phyloP scores from a whole-genome alignment of 2,888 invertebrate species.

The Phymatocera aterrima region DNA sequence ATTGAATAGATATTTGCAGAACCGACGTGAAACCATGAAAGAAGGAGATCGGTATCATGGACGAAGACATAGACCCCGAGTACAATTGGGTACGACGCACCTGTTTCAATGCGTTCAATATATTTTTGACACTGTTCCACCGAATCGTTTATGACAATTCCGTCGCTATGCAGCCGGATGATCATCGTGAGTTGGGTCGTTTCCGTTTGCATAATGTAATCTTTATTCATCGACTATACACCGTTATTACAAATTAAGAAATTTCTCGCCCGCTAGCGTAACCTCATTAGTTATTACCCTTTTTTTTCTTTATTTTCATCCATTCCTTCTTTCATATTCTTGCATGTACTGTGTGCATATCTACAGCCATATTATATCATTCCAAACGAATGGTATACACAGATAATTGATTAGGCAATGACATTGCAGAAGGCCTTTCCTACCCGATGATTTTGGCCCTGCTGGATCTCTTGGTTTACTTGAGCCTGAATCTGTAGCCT shows the following conservation, averaged over 20 bases:
- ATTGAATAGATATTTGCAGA: neutral
- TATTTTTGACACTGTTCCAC: constrained; percentile 67
- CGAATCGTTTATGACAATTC: constrained; percentile 61
- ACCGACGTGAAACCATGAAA: neutral
- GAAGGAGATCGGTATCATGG: constrained; percentile 47
- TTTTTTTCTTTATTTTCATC: neutral
- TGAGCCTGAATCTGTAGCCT: constrained; percentile 52
- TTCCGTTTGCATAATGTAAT: too few relatives aligned
- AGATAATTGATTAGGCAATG: constrained; percentile 1
- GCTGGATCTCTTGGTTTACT: constrained; percentile 63
- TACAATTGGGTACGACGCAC: constrained; percentile 65
- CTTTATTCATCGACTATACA: neutral
- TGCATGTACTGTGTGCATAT: neutral
- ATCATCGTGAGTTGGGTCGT: constrained; percentile 58
- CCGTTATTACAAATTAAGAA: neutral
- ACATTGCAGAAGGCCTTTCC: constrained; percentile 54
- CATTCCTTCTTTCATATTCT: too few relatives aligned
- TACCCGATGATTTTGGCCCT: constrained; percentile 63
- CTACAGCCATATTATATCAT: neutral
- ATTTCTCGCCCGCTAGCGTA: neutral
- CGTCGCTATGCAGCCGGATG: constrained; percentile 55
- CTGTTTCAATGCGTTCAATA: constrained; percentile 63
- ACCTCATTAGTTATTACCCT: neutral
- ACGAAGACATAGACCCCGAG: constrained; percentile 60
- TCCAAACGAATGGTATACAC: neutral